Conservation (phyloP, 2,888 invertebrate species). For the Papilio elwesi region DNA sequence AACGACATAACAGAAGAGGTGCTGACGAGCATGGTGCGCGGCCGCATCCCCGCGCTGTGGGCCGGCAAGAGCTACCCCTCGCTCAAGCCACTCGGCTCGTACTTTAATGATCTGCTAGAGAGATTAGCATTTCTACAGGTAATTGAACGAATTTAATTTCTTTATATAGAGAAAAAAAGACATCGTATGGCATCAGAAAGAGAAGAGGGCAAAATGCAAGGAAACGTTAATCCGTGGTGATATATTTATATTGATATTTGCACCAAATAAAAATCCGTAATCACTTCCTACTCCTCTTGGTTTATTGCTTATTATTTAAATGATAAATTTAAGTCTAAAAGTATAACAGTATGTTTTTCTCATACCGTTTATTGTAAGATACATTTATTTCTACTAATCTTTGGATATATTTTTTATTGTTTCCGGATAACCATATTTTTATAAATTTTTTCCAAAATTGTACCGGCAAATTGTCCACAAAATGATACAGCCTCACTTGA, state of each 20-base stretch:
- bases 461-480: not conserved
- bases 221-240: too few relatives aligned
- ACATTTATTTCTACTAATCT: too few relatives aligned
- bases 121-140: conserved; percentile 94
- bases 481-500: not conserved
- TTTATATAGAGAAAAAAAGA: not conserved
- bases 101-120: conserved; percentile 92
- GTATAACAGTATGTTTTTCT: too few relatives aligned
- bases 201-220: too few relatives aligned
- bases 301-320: too few relatives aligned
- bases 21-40: conserved; percentile 91
- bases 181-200: too few relatives aligned
- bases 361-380: too few relatives aligned
- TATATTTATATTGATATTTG: too few relatives aligned
- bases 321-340: too few relatives aligned
- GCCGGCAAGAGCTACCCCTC: conserved; percentile 95
- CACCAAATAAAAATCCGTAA: too few relatives aligned
- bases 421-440: not conserved
- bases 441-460: not conserved
- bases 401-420: too few relatives aligned
- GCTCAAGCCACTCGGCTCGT: conserved; percentile 94
- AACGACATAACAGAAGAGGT: conserved; percentile 94
- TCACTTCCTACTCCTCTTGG: too few relatives aligned
- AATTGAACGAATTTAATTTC: conserved; percentile 41
- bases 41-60: conserved; percentile 94